phyloP scores from a whole-genome alignment of 1,140 invertebrate genomes.

The Microplitis mediator region DNA sequence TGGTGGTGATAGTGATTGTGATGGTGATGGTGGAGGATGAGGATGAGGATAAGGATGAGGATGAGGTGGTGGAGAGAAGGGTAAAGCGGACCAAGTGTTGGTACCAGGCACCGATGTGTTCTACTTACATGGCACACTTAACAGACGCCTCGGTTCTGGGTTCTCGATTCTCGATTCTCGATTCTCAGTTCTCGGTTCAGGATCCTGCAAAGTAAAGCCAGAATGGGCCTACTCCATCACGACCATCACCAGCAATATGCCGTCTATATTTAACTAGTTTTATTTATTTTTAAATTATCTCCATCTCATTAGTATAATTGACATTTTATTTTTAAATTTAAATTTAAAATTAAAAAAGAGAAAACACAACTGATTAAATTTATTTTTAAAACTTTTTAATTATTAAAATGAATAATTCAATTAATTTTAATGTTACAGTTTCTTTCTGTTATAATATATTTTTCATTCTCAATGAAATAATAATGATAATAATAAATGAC shows the following conservation, averaged over 20 bases:
- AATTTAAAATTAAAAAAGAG: too few species aligned
- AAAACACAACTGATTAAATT: too few species aligned
- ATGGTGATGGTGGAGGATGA: not conserved
- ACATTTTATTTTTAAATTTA: too few species aligned
- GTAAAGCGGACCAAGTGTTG: constrained; percentile 52
- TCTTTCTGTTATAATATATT: too few species aligned
- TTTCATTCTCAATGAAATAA: too few species aligned
- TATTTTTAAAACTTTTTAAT: too few species aligned
- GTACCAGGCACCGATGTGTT: constrained; percentile 58
- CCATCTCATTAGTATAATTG: too few species aligned
- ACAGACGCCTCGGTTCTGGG: constrained; percentile 36
- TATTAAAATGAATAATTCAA: too few species aligned
- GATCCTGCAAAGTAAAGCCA: constrained; percentile 57
- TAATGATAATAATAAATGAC: too few species aligned
- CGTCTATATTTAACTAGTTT: too few species aligned
- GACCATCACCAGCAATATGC: not conserved
- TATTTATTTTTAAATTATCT: too few species aligned
- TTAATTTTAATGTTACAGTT: too few species aligned
- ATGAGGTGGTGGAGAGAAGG: constrained; percentile 33
- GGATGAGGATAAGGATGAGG: not conserved
- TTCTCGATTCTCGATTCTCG: constrained; percentile 37
- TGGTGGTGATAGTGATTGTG: not conserved
- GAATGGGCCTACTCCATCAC: constrained; percentile 18
- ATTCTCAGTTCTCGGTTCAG: not conserved
- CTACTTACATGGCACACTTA: constrained; percentile 63